These are phyloP conservation scores for Clusia tigrina DNA, from an alignment of 2,888 invertebrate genomes.

Conservation along the genomic window DNA sequence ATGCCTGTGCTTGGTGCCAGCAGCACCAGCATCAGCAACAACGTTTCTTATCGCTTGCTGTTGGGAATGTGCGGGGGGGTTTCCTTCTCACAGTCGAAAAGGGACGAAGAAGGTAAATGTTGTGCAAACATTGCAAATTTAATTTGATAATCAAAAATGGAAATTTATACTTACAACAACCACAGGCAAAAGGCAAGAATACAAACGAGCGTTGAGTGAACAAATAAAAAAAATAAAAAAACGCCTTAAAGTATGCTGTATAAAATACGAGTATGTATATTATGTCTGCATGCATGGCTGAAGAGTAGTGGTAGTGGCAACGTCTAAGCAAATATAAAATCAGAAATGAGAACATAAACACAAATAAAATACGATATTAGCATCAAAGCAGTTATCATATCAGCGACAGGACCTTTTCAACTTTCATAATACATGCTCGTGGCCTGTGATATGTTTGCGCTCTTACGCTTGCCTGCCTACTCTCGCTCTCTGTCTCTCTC, in stretches of 20 bases:
- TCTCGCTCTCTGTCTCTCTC: too few relatives aligned
- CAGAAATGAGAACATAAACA: background rate
- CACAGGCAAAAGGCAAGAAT: background rate
- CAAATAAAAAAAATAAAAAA: background rate
- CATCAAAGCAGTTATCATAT: background rate
- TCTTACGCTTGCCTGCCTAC: too few relatives aligned
- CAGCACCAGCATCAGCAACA: background rate
- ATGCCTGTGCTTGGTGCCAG: background rate
- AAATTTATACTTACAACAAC: conserved; percentile 36
- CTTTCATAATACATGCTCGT: too few relatives aligned
- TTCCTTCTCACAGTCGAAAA: background rate
- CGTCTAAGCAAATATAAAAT: background rate
- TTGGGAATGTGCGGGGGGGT: too few relatives aligned
- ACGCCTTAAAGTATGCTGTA: conserved; percentile 33
- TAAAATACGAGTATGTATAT: too few relatives aligned
- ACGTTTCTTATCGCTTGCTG: too few relatives aligned
- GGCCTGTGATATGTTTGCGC: too few relatives aligned
- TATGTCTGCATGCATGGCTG: too few relatives aligned
- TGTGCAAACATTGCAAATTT: conserved; percentile 25
- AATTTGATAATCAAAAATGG: conserved; percentile 48
- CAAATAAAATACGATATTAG: background rate
- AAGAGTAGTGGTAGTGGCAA: background rate
- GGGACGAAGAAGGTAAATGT: conserved; percentile 12
- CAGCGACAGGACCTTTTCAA: background rate
- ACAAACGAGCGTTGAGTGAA: too few relatives aligned